A percentile compares a stretch with the other conserved stretches of the same genome.
Evolutionary conservation across 2,113 vertebrate genomes (phyloP).

Genomic region (Syrrhaptes paradoxus): DNA sequence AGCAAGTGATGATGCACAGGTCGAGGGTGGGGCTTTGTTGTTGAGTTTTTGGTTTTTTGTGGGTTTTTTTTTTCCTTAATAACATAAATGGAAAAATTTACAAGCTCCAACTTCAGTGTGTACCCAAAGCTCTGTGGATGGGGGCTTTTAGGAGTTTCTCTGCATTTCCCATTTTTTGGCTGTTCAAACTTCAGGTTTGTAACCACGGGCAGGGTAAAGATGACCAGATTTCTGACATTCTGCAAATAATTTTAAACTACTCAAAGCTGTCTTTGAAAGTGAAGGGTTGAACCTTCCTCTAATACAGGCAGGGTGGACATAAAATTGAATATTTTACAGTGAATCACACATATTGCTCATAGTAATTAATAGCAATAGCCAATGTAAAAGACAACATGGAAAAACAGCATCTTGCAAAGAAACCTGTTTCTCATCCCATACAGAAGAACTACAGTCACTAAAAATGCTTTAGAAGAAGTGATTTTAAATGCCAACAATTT

Average conservation of each 20-base stretch:
- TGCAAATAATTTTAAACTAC: not conserved
- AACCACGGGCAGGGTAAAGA: not conserved
- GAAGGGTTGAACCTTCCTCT: not conserved
- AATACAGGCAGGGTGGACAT: not conserved
- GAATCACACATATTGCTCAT: not conserved
- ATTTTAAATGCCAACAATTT: not conserved
- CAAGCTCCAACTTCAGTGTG: not conserved
- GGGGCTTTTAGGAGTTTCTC: not conserved
- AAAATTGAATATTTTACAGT: not conserved
- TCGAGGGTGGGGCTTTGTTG: not conserved
- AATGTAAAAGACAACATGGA: not conserved
- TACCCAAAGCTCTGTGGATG: not conserved
- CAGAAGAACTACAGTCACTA: not conserved
- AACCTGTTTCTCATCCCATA: not conserved
- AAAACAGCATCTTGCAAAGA: not conserved
- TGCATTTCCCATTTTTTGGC: not conserved
- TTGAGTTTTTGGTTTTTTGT: not conserved
- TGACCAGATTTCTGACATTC: not conserved
- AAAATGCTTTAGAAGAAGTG: slow-evolving; percentile 3
- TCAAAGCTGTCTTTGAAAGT: not conserved
- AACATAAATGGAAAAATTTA: not conserved
- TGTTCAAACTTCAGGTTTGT: not conserved
- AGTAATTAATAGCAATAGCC: not conserved
- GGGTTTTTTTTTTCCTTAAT: not conserved
- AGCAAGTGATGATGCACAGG: not conserved